Base-by-base conservation (phyloP, 2,888 invertebrate genomes). In the Colostygia pectinataria region DNA sequence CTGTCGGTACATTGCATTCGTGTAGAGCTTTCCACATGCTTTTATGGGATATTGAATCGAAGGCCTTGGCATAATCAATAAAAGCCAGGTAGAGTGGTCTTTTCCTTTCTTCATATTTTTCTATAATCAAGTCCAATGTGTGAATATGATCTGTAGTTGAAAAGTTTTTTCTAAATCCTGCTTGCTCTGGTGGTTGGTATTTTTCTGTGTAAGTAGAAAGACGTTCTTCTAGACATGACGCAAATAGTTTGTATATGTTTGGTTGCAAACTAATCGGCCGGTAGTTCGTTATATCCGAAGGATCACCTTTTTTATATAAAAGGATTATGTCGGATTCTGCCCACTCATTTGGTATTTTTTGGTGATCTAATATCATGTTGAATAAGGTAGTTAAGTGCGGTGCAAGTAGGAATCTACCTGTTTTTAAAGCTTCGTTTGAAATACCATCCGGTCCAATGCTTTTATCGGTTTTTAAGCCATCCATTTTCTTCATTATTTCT, bases 221-320 rank as follows among this genome's bases (percentile, higher is more conserved):
- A 18, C 18, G 18, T 18, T 4, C 2, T 4, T 18, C 18, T 4
- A 18, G 18, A 4, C 18, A 3, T 18, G 18, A 3, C 4, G 18
- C 18, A 2, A 18, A 4, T 4, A 18, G 18, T 18, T 18, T 18
- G 4, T 18, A 18, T 18, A 18, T 2, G 4, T 4, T 3, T 3
- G 18, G 18, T 18, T 18, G 18, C 4, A 18, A 18, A 4, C 18
- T 18, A 18, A 18, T 18, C 2, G 18, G 18, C 4, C 18, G 2
- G 18, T 18, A 18, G 18, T 18, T 18, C 2, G 2, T 4, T 3
- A 18, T 18, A 2, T 18, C 18, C 2, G 2, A 18, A 3, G 18
- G 18, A 4, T 18, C 18, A 4, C 18, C 18, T 74, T 73, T 80
- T 33, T 55, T 55, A 10, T 55, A 53, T 1, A 55, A 20, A 4